Base-by-base conservation (phyloP, 2,797 vertebrate genomes). In the Carapus acus region DNA sequence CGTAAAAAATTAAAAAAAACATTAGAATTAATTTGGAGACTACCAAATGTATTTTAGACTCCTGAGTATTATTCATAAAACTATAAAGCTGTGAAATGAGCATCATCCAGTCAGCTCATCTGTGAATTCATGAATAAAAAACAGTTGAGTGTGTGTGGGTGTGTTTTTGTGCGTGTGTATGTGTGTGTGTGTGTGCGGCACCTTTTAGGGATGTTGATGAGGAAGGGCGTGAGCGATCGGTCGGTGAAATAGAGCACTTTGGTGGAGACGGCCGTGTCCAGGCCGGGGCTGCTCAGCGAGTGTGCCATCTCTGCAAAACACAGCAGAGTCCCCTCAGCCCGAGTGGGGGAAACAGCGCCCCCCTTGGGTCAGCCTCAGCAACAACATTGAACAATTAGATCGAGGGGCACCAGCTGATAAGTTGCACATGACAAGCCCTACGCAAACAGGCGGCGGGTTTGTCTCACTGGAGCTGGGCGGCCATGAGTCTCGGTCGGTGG, bases 161-260 rank as follows among this genome's bases (percentile, higher is more conserved):
- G 58, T 48, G 49, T n/a, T 63, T 37, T 29, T n/a, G n/a, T n/a
- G n/a, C n/a, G n/a, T n/a, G n/a, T n/a, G n/a, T n/a, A n/a, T n/a
- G n/a, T n/a, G 6, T 42, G 56, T 27, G 42, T 43, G 27, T 51
- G 58, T 48, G 49, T n/a, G 62, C 34, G 23, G 65, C 42, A 93
- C 96, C 95, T 96, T 89, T 98, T 99, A 69, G 96, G 93, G 85
- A 99, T 97, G 85, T 90, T 98, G 76, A 99, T 91, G 86, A 98
- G 91, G 80, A 98, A 98, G 16, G 96, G 96, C 3, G 96, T 98
- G 66, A 98, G 94, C 21, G 96, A 98, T 64, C 94, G 93, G 74
- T 97, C 94, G 2, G 96, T 99, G 84, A 97, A 99, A 84, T 99
- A 99, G 42, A 99, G 91, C 85, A 97, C 94, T 94, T 97, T 99